These are phyloP conservation scores for Nasua narica DNA, from an alignment of 2,797 vertebrate species.

Conservation along the genomic window DNA sequence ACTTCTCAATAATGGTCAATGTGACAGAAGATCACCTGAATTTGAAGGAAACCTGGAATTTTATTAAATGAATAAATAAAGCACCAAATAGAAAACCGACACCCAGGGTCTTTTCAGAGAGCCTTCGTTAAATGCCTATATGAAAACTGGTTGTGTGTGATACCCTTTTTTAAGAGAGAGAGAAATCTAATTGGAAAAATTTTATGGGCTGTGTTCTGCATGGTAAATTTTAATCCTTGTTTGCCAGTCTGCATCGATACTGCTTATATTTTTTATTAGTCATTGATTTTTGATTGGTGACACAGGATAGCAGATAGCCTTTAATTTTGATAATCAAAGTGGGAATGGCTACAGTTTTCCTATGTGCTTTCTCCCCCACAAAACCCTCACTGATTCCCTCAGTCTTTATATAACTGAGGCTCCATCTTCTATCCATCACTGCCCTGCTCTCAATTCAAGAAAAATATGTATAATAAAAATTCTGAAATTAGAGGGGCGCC, in stretches of 20 bases:
- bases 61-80: not conserved
- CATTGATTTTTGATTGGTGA: slow-evolving; percentile 30
- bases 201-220: slow-evolving; percentile 43
- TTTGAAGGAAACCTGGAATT: not conserved
- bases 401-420: not conserved
- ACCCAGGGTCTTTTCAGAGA: not conserved
- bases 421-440: not conserved
- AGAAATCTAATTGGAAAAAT: slow-evolving; percentile 8
- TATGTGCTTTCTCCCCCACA: not conserved
- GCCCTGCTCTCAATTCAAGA: not conserved
- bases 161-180: not conserved
- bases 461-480: not conserved
- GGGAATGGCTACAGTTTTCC: not conserved
- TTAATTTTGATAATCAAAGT: not conserved
- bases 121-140: not conserved
- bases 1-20: not conserved
- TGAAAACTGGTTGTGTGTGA: not conserved
- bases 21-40: not conserved
- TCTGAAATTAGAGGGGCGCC: not conserved
- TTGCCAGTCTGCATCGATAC: slow-evolving; percentile 14
- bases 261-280: slow-evolving; percentile 20
- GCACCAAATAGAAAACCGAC: not conserved
- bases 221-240: slow-evolving; percentile 47
- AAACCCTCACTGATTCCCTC: not conserved
- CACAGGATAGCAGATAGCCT: not conserved